A percentile compares a stretch with the other conserved stretches of the same genome.
These are phyloP conservation scores for Epizoanthus stellaris DNA, from an alignment of 92 coral and sea anemone species.

Conservation along the genomic window DNA sequence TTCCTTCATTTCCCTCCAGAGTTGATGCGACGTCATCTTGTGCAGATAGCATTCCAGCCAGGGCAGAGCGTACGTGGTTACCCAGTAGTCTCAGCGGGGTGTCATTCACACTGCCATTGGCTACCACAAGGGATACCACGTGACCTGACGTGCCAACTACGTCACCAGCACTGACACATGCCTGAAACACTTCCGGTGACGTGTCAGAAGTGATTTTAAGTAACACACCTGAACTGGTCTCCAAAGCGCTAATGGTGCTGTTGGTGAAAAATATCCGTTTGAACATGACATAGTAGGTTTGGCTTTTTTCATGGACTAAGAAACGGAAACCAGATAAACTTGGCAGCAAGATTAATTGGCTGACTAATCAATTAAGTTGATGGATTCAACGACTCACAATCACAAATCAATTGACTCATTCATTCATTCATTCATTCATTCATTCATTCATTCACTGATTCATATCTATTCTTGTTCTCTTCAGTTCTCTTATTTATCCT, in stretches of 20 bases:
- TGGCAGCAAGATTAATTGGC: no score
- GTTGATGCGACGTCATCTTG: background rate
- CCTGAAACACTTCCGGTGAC: conserved; percentile 61
- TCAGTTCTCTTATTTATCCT: no score
- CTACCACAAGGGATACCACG: conserved; percentile 84
- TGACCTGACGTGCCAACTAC: conserved; percentile 80
- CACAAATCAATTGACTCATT: no score
- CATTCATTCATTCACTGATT: no score
- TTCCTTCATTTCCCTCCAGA: conserved; percentile 39
- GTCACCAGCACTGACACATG: conserved; percentile 60
- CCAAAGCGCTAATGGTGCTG: conserved; percentile 62
- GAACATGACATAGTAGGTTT: background rate
- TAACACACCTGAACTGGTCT: conserved; percentile 70
- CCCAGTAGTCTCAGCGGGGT: conserved; percentile 83
- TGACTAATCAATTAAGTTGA: no score
- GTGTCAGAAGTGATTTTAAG: conserved; percentile 69
- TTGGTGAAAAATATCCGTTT: conserved; percentile 1
- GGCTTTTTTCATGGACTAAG: background rate
- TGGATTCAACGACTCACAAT: no score
- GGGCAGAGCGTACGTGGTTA: conserved; percentile 75
- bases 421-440: no score
- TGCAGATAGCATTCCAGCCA: conserved; percentile 51
- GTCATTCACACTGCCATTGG: conserved; percentile 75
- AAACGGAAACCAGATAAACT: no score
- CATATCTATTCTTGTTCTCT: no score